phyloP scores from a whole-genome alignment of 2,797 vertebrate species.

The Zalophus californianus region DNA sequence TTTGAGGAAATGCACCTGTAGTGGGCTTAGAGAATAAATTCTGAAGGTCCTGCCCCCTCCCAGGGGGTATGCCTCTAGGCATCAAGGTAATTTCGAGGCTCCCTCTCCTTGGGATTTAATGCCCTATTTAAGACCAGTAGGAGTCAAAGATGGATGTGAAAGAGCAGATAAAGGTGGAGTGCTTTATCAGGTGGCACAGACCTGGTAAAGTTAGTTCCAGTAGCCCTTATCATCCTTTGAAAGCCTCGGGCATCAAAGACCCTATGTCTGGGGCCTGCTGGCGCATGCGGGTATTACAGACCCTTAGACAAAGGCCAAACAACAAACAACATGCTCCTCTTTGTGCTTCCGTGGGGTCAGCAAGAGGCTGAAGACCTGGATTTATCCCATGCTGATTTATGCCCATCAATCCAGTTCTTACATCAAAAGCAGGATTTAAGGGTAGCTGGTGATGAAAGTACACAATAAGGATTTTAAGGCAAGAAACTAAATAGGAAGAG shows the following conservation, averaged over 20 bases:
- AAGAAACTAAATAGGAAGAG: neutral
- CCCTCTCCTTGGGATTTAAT: neutral
- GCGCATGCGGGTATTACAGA: accelerated
- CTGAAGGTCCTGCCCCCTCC: neutral
- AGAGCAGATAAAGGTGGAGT: neutral
- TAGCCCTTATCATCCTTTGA: accelerated
- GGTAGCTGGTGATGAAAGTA: neutral
- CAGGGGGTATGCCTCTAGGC: neutral
- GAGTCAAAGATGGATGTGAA: neutral
- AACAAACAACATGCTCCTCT: neutral
- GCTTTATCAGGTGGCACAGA: neutral
- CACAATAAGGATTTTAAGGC: neutral
- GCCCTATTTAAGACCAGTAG: neutral
- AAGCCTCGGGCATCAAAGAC: neutral
- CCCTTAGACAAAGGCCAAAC: neutral
- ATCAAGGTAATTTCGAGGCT: too few species aligned
- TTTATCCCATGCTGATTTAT: neutral
- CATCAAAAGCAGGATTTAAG: neutral
- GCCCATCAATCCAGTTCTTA: neutral
- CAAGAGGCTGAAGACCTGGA: neutral
- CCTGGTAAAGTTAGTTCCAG: neutral
- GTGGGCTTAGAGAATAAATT: neutral
- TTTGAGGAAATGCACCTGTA: neutral
- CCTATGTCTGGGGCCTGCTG: accelerated
- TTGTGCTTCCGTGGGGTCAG: neutral